These are phyloP conservation scores for Sorex maritimensis DNA, from an alignment of 2,797 vertebrate species.

Conservation along the genomic window DNA sequence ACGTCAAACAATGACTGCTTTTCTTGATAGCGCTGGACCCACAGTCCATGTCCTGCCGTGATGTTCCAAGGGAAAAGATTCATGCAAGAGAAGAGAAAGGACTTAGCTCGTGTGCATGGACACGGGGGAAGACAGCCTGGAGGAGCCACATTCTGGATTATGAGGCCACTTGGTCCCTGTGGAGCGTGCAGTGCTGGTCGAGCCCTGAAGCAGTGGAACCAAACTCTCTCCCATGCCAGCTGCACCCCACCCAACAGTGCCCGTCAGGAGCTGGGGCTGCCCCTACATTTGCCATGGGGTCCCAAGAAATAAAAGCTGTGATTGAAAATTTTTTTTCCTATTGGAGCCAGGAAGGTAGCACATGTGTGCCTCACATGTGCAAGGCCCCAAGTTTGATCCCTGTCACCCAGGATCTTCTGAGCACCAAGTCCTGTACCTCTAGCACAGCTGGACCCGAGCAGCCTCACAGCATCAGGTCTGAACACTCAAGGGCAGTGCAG, in stretches of 20 bases:
- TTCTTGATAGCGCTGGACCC: constrained; percentile 96
- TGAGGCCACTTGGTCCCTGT: neutral
- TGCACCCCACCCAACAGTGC: neutral
- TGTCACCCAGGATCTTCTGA: too few relatives aligned
- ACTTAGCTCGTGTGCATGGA: neutral
- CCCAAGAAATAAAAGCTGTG: neutral
- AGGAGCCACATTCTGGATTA: fast-evolving
- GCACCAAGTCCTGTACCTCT: too few relatives aligned
- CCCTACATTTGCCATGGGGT: neutral
- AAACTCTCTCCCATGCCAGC: neutral
- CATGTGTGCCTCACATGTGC: too few relatives aligned
- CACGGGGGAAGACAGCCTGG: neutral
- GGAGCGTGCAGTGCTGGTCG: neutral
- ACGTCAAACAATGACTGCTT: constrained; percentile 96
- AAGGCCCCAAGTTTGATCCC: too few relatives aligned
- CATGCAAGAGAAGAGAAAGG: constrained; percentile 15
- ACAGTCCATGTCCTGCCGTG: constrained; percentile 95
- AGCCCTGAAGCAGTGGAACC: neutral
- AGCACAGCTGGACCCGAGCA: too few relatives aligned
- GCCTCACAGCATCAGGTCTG: too few relatives aligned
- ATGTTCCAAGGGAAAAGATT: constrained; percentile 63
- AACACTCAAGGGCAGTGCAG: too few relatives aligned
- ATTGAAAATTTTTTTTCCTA: too few relatives aligned
- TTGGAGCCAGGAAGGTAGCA: too few relatives aligned
- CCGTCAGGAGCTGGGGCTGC: neutral